phyloP scores from a whole-genome alignment of 2,113 vertebrate genomes.

The Amia ocellicauda region DNA sequence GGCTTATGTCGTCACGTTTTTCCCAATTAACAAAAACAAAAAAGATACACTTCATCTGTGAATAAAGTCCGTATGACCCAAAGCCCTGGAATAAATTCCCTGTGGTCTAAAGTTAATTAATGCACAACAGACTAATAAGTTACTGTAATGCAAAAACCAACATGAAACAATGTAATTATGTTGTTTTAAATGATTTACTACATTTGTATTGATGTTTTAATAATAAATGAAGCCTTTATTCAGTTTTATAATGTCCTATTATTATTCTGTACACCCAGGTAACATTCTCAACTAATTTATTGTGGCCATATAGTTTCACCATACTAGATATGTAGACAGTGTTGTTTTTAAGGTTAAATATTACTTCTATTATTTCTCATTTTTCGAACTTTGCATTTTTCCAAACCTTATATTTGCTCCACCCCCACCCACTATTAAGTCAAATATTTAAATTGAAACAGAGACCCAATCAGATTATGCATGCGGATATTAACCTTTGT shows the following conservation, averaged over 20 bases:
- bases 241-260: slow-evolving; percentile 2
- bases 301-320: no score
- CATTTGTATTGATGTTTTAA: slow-evolving; percentile 10
- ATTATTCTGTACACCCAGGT: not conserved
- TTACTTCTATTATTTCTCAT: no score
- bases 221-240: not conserved
- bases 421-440: no score
- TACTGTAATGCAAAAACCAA: not conserved
- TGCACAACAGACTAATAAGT: not conserved
- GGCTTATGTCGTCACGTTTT: not conserved
- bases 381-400: no score
- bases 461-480: no score
- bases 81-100: not conserved
- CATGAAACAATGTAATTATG: slow-evolving; percentile 2
- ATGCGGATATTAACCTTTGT: no score
- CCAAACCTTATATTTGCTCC: no score
- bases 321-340: no score
- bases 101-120: slow-evolving; percentile 9
- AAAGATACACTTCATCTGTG: slow-evolving; percentile 6
- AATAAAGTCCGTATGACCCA: slow-evolving; percentile 7
- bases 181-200: slow-evolving; percentile 13
- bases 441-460: no score
- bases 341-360: no score
- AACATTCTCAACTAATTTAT: no score
- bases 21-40: not conserved